A percentile compares a stretch with the other conserved stretches of the same genome.
phyloP scores from a whole-genome alignment of 2,888 invertebrate genomes.

The Xiphydria camelus region DNA sequence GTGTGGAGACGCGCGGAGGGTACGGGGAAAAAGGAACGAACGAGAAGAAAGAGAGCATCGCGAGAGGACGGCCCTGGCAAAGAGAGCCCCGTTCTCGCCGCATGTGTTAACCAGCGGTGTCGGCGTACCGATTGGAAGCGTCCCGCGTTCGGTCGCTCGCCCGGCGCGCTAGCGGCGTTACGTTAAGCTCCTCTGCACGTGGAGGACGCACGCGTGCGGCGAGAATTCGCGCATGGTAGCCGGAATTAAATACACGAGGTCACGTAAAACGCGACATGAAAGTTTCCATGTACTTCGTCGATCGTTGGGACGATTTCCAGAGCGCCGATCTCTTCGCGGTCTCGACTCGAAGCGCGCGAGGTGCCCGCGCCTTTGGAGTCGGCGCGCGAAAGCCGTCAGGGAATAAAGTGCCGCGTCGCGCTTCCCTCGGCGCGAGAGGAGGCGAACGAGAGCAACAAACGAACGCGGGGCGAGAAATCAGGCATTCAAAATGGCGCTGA shows the following conservation, averaged over 20 bases:
- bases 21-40: not conserved
- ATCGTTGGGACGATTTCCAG: too few relatives aligned
- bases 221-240: too few relatives aligned
- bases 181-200: not conserved
- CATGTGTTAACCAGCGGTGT: slow-evolving; percentile 39
- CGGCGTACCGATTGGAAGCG: slow-evolving; percentile 33
- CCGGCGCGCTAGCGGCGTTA: too few relatives aligned
- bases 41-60: slow-evolving; percentile 9
- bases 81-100: slow-evolving; percentile 30
- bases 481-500: slow-evolving; percentile 36
- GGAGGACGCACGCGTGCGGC: not conserved
- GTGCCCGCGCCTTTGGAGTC: slow-evolving; percentile 28
- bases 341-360: not conserved
- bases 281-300: too few relatives aligned
- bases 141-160: slow-evolving; percentile 34
- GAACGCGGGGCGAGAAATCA: slow-evolving; percentile 23
- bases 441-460: slow-evolving; percentile 29
- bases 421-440: slow-evolving; percentile 26
- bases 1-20: not conserved
- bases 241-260: too few relatives aligned
- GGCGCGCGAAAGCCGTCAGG: slow-evolving; percentile 38
- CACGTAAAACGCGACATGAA: too few relatives aligned
- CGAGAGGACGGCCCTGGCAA: slow-evolving; percentile 13
- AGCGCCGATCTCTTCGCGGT: too few relatives aligned
- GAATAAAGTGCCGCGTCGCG: slow-evolving; percentile 29